These are phyloP conservation scores for Lithobates pipiens DNA, from an alignment of 2,797 vertebrate species.

Conservation along the genomic window DNA sequence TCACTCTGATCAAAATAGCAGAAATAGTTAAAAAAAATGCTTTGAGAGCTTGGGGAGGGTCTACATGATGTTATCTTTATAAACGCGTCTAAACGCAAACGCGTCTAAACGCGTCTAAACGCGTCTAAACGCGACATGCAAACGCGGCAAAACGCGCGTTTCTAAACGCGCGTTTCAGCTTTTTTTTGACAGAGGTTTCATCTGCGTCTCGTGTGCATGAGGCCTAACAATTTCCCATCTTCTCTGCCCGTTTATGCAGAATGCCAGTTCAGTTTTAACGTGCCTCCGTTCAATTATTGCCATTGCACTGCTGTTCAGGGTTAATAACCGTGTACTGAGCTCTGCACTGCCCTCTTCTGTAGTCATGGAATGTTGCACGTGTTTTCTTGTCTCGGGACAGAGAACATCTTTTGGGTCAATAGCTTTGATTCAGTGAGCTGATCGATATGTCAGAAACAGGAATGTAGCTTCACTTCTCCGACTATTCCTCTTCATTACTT, in stretches of 20 bases:
- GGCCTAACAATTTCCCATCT: background rate
- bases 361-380: background rate
- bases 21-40: too few species aligned
- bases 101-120: too few species aligned
- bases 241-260: background rate
- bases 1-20: too few species aligned
- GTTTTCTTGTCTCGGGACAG: slow-evolving; percentile 19
- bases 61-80: too few species aligned
- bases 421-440: slow-evolving; percentile 55
- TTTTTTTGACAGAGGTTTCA: too few species aligned
- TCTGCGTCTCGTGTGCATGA: too few species aligned
- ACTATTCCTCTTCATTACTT: slow-evolving; percentile 62
- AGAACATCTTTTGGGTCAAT: slow-evolving; percentile 54
- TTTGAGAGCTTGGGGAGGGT: too few species aligned
- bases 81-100: too few species aligned
- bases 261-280: background rate
- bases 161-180: too few species aligned
- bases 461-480: slow-evolving; percentile 48
- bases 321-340: slow-evolving; percentile 31
- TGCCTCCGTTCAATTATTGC: background rate
- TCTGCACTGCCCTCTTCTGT: slow-evolving; percentile 54
- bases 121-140: too few species aligned
- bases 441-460: slow-evolving; percentile 57
- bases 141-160: too few species aligned
- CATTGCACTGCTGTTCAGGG: background rate